Conservation (phyloP, 2,797 vertebrate genomes). For the Mionectes olivaceus region DNA sequence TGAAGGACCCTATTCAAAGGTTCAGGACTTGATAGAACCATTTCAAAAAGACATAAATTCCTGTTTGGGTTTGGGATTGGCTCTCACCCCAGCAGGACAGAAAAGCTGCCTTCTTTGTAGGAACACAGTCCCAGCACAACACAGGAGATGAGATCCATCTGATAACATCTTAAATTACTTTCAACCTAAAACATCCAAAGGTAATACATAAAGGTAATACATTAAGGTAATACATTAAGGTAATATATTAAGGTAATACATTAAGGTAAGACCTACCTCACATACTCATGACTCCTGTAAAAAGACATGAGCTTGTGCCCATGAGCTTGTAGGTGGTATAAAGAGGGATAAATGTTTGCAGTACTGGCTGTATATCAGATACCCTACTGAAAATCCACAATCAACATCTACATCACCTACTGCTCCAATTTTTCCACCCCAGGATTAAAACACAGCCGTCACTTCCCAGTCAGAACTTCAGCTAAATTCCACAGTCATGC, state of each 20-base stretch:
- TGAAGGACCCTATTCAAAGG: slow-evolving; percentile 59
- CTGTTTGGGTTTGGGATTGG: slow-evolving; percentile 53
- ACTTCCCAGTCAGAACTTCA: neutral
- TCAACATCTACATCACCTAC: neutral
- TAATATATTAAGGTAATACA: neutral
- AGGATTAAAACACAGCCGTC: neutral
- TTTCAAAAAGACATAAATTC: slow-evolving; percentile 48
- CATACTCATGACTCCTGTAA: neutral
- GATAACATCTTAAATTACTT: slow-evolving; percentile 40
- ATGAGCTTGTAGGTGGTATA: neutral
- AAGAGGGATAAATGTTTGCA: neutral
- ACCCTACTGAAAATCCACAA: neutral
- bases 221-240: slow-evolving; percentile 19
- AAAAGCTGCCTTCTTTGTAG: slow-evolving; percentile 23
- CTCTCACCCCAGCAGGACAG: slow-evolving; percentile 37
- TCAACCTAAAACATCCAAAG: slow-evolving; percentile 11
- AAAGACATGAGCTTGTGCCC: neutral
- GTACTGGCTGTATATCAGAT: neutral
- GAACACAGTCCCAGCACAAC: slow-evolving; percentile 38
- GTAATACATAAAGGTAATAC: neutral
- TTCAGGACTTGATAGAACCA: slow-evolving; percentile 19
- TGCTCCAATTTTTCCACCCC: neutral
- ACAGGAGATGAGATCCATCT: slow-evolving; percentile 35
- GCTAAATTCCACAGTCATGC: neutral
- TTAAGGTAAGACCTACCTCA: slow-evolving; percentile 2